Conservation (phyloP, 2,113 vertebrate genomes). For the Bos indicus region DNA sequence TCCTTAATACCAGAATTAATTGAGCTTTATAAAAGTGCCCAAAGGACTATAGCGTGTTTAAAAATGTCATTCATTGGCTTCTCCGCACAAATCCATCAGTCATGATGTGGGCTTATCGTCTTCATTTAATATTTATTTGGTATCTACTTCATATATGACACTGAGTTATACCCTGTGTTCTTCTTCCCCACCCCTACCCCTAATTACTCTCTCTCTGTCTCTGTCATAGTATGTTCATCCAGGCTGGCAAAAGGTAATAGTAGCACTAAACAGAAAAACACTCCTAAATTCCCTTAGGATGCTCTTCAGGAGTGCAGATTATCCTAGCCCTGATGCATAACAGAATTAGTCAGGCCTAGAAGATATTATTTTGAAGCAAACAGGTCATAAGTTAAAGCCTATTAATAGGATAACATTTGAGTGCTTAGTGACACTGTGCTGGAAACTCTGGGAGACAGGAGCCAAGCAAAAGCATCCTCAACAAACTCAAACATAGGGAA, state of each 20-base stretch:
- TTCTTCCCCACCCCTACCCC: neutral
- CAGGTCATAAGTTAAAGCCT: neutral
- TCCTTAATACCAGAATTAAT: neutral
- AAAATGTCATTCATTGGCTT: neutral
- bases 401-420: neutral
- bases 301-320: neutral
- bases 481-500: neutral
- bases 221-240: neutral
- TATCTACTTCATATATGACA: neutral
- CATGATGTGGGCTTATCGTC: neutral
- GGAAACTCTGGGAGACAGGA: neutral
- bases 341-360: neutral
- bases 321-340: neutral
- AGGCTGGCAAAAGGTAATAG: neutral
- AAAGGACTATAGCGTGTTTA: neutral
- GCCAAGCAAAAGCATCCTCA: neutral
- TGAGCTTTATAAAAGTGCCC: neutral
- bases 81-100: neutral
- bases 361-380: neutral
- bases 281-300: neutral
- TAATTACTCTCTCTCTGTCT: neutral
- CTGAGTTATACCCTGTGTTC: neutral
- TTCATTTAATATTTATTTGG: constrained; percentile 27
- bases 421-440: neutral
- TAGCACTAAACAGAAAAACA: neutral